Conservation (phyloP, 2,888 invertebrate species). For the Ormyrus rosae region DNA sequence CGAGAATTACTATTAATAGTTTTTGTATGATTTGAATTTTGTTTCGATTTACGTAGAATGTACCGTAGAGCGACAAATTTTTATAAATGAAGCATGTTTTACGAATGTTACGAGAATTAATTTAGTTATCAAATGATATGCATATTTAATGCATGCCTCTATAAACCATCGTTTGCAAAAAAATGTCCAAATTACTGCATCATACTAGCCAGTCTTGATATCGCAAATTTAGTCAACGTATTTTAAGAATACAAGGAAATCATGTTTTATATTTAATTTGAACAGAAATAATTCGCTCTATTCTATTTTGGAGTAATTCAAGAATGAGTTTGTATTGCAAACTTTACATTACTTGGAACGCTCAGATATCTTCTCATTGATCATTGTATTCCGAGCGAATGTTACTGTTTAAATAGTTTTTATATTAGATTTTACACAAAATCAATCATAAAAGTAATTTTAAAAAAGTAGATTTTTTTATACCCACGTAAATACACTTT, state of each 20-base stretch:
- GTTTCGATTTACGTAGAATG: neutral
- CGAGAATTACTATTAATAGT: neutral
- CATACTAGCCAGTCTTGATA: constrained; percentile 51
- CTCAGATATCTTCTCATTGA: constrained; percentile 26
- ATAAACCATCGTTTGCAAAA: neutral
- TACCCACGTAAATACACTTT: neutral
- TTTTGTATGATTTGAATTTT: constrained; percentile 40
- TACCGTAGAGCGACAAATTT: no score
- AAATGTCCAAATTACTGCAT: constrained; percentile 6
- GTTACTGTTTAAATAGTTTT: constrained; percentile 37
- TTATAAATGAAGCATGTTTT: neutral
- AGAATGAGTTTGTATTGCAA: constrained; percentile 72
- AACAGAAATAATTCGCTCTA: constrained; percentile 45
- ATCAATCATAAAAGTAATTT: neutral
- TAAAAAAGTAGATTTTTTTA: neutral
- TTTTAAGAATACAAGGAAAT: constrained; percentile 5
- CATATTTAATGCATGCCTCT: no score
- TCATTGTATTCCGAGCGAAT: constrained; percentile 34
- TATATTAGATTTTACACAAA: neutral
- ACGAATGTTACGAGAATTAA: neutral
- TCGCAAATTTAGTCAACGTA: constrained; percentile 34
- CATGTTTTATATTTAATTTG: constrained; percentile 19
- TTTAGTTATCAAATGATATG: no score
- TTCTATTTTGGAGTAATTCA: constrained; percentile 60
- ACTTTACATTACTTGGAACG: constrained; percentile 71